A percentile compares a stretch with the other conserved stretches of the same genome.
phyloP scores from a whole-genome alignment of 2,113 vertebrate species.

The Plotosus lineatus region DNA sequence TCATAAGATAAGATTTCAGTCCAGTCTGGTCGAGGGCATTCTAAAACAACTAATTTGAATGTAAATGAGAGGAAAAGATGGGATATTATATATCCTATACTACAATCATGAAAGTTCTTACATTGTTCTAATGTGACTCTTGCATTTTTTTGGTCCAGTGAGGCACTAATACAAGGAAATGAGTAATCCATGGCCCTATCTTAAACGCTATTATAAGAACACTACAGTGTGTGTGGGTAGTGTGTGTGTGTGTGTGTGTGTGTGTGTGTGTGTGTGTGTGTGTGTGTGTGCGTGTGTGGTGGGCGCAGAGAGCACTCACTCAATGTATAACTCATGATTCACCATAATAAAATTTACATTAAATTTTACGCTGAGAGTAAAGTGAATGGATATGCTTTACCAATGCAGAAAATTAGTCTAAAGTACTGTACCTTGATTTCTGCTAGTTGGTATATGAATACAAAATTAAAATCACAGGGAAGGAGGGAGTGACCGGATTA shows the following conservation, averaged over 20 bases:
- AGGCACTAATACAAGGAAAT: background rate
- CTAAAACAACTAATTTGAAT: background rate
- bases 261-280: background rate
- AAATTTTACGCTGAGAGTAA: background rate
- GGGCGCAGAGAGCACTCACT: no score
- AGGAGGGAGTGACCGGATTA: background rate
- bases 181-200: background rate
- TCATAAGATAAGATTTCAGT: conserved; percentile 43
- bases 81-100: conserved; percentile 1
- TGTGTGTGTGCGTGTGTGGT: background rate
- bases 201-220: background rate
- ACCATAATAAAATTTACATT: background rate
- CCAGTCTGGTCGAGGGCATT: background rate
- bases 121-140: background rate
- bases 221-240: background rate
- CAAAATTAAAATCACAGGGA: no score
- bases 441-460: no score
- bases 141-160: background rate
- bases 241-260: background rate
- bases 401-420: background rate
- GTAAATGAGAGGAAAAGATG: conserved; percentile 4
- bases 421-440: no score
- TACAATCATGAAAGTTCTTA: background rate
- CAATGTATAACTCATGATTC: no score
- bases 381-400: background rate